A percentile compares a stretch with the other conserved stretches of the same genome.
phyloP scores from a whole-genome alignment of 2,797 vertebrate species.

The Octomys mimax region DNA sequence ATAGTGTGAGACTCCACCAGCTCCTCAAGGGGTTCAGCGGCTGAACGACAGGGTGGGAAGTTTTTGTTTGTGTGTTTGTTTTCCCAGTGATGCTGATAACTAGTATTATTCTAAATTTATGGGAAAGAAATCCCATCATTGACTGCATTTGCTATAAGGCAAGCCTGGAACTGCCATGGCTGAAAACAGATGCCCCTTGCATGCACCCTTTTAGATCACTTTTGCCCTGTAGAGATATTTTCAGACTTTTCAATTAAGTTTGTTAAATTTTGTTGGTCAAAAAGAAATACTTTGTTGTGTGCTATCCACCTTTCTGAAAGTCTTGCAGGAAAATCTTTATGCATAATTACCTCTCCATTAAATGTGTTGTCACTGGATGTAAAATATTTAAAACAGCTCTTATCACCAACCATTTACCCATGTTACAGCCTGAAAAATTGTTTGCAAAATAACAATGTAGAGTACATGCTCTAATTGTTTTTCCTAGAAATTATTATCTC shows the following conservation, averaged over 20 bases:
- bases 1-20: background rate
- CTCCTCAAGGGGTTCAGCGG: background rate
- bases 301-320: conserved; percentile 9
- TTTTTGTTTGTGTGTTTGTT: background rate
- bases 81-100: background rate
- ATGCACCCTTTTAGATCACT: background rate
- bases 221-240: background rate
- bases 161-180: background rate
- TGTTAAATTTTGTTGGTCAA: background rate
- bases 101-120: background rate
- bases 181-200: background rate
- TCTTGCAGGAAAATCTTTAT: background rate
- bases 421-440: background rate
- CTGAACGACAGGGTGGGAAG: background rate
- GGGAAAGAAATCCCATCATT: background rate
- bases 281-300: background rate
- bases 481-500: background rate
- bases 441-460: background rate
- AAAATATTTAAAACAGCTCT: background rate
- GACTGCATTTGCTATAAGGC: background rate
- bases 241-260: background rate
- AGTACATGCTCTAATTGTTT: background rate
- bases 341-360: background rate
- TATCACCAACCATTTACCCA: background rate
- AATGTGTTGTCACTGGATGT: background rate